Base-by-base conservation (phyloP, 2,888 invertebrate genomes). In the Ornithoptera alexandrae region DNA sequence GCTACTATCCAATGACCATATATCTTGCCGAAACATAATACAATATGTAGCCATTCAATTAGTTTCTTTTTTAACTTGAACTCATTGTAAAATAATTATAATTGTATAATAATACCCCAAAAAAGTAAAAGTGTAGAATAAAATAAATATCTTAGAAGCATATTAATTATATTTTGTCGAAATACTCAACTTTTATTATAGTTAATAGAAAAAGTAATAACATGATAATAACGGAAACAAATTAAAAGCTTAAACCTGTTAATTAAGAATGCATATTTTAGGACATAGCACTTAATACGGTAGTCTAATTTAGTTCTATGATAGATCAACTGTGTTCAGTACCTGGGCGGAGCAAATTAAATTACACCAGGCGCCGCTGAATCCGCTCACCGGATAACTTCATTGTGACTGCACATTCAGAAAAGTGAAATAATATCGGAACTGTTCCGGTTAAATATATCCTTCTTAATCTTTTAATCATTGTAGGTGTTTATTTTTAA, bases 11-110 rank as follows among this genome's bases (percentile, higher is more conserved):
- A 61, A n/a, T 46, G 42, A 50, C n/a, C 15, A 22, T 58, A 59
- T n/a, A 67, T 61, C 22, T 24, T 67, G 36, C 53, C 60, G 46
- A 61, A 67, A 61, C 24, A 61, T 20, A 39, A 61, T 61, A 60
- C 36, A 56, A 18, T 56, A 15, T 58, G 57, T 58, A 7, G n/a
- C 57, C 10, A 12, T 22, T 22, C 22, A 12, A 22, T 22, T 22
- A 22, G 7, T 10, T n/a, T 53, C 8, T 53, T 53, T 53, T n/a
- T 8, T 53, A 7, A n/a, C n/a, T 53, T n/a, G 15, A 46, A 12
- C 4, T 46, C 12, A 10, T 46, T 12, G 12, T 15, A 46, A 46
- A 10, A 46, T 15, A 46, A 15, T 39, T 39, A 39, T 39, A 1
- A 39, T 30, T 30, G 30, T 30, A 0, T 30, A 30, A 30, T 30